phyloP scores from a whole-genome alignment of 2,888 invertebrate species.

The Heliconius ethilla region DNA sequence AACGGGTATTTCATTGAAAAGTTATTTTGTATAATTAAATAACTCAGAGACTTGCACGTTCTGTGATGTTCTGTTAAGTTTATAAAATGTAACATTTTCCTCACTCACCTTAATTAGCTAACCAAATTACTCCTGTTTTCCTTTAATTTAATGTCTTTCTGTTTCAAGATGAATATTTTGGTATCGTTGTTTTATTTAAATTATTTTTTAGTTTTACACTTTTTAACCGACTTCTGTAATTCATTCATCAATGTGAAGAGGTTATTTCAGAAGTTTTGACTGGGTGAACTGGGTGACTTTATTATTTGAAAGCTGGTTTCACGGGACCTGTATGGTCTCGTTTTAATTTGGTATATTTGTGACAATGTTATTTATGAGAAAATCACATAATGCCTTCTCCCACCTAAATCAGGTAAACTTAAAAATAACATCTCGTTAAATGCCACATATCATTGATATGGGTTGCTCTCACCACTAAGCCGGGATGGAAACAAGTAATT shows the following conservation, averaged over 20 bases:
- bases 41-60: constrained; percentile 7
- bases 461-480: constrained; percentile 26
- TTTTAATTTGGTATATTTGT: no score
- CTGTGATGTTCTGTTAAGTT: constrained; percentile 3
- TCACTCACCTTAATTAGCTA: constrained; percentile 34
- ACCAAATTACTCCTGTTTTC: constrained; percentile 32
- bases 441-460: constrained; percentile 20
- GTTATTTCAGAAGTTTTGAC: no score
- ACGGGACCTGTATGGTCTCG: no score
- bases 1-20: constrained; percentile 3
- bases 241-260: no score
- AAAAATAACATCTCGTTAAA: background rate
- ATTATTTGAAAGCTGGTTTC: no score
- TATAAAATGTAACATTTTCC: constrained; percentile 10
- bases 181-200: background rate
- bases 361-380: no score
- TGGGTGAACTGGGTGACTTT: no score
- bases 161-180: constrained; percentile 1
- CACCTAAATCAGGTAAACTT: background rate
- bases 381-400: background rate
- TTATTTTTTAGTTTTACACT: no score
- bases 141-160: constrained; percentile 29
- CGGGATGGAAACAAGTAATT: constrained; percentile 32
- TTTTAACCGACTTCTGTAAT: no score
- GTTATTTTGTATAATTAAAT: constrained; percentile 13